Percentiles rank a stretch among this genome's conserved stretches.
Conservation (phyloP, 1,140 invertebrate genomes). For the Delia radicum region DNA sequence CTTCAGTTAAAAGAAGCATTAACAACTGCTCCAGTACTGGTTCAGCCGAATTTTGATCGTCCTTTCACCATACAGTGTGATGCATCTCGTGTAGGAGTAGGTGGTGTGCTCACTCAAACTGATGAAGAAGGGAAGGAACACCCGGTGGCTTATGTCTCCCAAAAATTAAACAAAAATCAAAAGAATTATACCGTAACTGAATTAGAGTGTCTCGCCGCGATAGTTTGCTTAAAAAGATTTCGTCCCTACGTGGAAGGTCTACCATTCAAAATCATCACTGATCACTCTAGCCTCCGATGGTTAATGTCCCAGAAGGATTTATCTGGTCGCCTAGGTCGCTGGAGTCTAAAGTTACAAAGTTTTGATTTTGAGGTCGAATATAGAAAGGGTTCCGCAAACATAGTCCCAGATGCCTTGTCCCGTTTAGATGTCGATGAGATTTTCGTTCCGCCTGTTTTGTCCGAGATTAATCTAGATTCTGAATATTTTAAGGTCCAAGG, state of each 20-base stretch:
- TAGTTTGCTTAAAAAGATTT: constrained; percentile 55
- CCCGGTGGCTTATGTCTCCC: constrained; percentile 29
- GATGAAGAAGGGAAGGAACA: constrained; percentile 25
- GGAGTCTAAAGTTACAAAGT: constrained; percentile 28
- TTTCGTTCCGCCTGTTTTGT: too few relatives aligned
- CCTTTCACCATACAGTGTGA: constrained; percentile 35
- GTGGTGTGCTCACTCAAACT: constrained; percentile 45
- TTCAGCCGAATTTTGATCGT: constrained; percentile 44
- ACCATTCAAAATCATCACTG: constrained; percentile 49
- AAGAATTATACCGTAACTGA: constrained; percentile 43
- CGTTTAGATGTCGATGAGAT: too few relatives aligned
- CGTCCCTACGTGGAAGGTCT: constrained; percentile 51
- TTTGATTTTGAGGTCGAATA: constrained; percentile 12
- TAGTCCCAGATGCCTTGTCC: neutral
- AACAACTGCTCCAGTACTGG: constrained; percentile 43
- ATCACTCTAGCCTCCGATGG: constrained; percentile 39
- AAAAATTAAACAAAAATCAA: constrained; percentile 28
- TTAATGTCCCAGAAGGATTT: constrained; percentile 37
- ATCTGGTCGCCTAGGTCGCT: constrained; percentile 41
- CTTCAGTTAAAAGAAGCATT: constrained; percentile 38
- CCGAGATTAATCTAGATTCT: too few relatives aligned
- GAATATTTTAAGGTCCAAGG: too few relatives aligned
- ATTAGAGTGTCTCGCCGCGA: constrained; percentile 55
- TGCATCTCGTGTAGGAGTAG: constrained; percentile 40
- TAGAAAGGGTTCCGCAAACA: neutral